Conservation (phyloP, 2,888 invertebrate species). For the Eristalis arbustorum region DNA sequence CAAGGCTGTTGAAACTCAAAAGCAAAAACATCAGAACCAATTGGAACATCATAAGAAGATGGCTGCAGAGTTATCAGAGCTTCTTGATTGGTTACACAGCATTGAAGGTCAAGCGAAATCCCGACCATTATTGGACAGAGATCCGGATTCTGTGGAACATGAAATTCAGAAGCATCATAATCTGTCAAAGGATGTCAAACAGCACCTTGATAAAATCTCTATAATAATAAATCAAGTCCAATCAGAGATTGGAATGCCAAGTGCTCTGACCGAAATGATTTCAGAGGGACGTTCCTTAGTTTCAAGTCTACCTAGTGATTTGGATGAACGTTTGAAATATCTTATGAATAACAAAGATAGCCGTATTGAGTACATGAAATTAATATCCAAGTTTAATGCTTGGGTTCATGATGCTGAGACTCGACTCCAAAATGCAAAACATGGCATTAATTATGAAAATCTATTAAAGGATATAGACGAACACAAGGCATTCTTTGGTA, state of each 20-base stretch:
- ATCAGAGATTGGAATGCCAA: constrained; percentile 89
- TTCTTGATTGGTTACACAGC: constrained; percentile 90
- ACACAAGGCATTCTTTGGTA: constrained; percentile 92
- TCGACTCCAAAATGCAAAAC: constrained; percentile 88
- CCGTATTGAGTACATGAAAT: constrained; percentile 87
- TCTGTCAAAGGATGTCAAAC: constrained; percentile 85
- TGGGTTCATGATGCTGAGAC: constrained; percentile 93
- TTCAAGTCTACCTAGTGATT: constrained; percentile 88
- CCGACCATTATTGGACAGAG: constrained; percentile 89
- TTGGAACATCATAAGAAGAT: constrained; percentile 94
- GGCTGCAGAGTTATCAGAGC: constrained; percentile 89
- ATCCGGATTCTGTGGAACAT: constrained; percentile 88
- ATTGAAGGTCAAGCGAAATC: constrained; percentile 91
- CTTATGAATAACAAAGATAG: constrained; percentile 88
- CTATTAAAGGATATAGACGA: constrained; percentile 91
- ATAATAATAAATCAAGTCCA: constrained; percentile 87
- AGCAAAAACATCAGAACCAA: constrained; percentile 92
- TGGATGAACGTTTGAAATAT: constrained; percentile 90
- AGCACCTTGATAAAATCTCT: constrained; percentile 86
- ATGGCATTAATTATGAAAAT: constrained; percentile 93
- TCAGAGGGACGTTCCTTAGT: constrained; percentile 91
- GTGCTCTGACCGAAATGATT: constrained; percentile 90
- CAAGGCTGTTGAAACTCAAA: constrained; percentile 90
- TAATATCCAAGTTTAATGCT: constrained; percentile 88
- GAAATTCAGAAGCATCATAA: constrained; percentile 89